Evolutionary conservation across 2,113 vertebrate genomes (phyloP), one percentile per base, ranked within the genome.

Genomic region (Sterrhoptilus dennistouni): DNA sequence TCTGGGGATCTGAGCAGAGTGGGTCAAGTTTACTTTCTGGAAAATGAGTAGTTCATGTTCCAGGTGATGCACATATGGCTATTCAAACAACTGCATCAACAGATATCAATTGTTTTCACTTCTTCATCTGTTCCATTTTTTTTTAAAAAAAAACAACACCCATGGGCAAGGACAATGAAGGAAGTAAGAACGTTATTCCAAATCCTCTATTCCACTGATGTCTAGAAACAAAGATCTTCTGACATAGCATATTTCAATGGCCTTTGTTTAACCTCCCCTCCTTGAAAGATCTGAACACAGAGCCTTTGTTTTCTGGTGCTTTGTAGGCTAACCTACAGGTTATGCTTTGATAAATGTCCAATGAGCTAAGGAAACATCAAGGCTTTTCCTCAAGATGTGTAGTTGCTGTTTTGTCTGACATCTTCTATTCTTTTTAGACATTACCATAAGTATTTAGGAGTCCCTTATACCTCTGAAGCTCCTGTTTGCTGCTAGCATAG

Each of bases 321-420:
- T 96, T 96, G 93, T 93, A 92, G 85, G 72, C 65, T 95, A 93
- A 96, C 88, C 92, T 92, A 75, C 79, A 90, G 90, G 88, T 97
- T 97, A 96, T 78, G 49, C 95, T 96, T 94, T 97, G 92, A 97
- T 95, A 97, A 90, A 95, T 93, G 96, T 64, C 88, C 95, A 90
- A 83, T 42, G 3, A 94, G 83, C 71, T 90, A 81, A 83, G 76
- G 92, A 90, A 96, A 94, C 76, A 95, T 94, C 85, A 94, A 96
- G 83, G 85, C 44, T 77, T 93, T 86, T 78, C 65, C 72, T 83
- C 63, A 96, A 94, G 76, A 92, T 38, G 56, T 7, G 1, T 40
- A 49, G 88, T 64, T 90, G 83, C 60, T 88, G 49, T 90, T 94
- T 95, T 93, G 93, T 89, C 88, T 92, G 83, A 93, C 76, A 90